Conservation (phyloP, 1,140 invertebrate genomes). For the Lepeophtheirus salmonis region DNA sequence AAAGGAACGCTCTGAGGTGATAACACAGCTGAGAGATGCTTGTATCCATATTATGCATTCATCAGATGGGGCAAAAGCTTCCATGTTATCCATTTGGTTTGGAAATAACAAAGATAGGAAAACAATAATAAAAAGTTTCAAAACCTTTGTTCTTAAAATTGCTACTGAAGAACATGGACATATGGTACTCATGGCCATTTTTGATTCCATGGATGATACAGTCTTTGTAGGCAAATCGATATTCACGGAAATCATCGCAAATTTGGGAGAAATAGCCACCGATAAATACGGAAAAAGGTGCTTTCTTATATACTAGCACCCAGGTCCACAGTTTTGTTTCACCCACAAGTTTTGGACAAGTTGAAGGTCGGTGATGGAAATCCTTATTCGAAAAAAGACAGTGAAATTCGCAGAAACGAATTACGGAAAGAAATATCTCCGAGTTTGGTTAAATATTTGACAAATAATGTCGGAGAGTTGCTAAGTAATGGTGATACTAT, state of each 20-base stretch:
- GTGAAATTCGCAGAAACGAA: conserved; percentile 46
- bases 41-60: conserved; percentile 61
- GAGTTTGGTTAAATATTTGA: conserved; percentile 34
- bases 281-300: conserved; percentile 40
- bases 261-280: conserved; percentile 45
- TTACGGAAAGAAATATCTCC: conserved; percentile 43
- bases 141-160: conserved; percentile 57
- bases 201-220: conserved; percentile 83
- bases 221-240: conserved; percentile 61
- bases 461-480: not conserved
- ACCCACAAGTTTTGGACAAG: conserved; percentile 45
- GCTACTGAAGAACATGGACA: conserved; percentile 68
- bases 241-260: conserved; percentile 41
- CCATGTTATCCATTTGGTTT: conserved; percentile 64
- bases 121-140: conserved; percentile 45
- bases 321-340: conserved; percentile 49
- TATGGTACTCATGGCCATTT: conserved; percentile 54
- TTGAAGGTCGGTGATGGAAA: conserved; percentile 31
- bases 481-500: not conserved
- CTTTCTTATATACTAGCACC: conserved; percentile 64
- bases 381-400: conserved; percentile 51
- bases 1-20: conserved; percentile 46
- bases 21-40: conserved; percentile 44
- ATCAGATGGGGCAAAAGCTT: conserved; percentile 54
- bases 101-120: conserved; percentile 55